Conservation (phyloP, 53 echinoderm and acorn worm genomes). For the Hippasteria phrygiana region DNA sequence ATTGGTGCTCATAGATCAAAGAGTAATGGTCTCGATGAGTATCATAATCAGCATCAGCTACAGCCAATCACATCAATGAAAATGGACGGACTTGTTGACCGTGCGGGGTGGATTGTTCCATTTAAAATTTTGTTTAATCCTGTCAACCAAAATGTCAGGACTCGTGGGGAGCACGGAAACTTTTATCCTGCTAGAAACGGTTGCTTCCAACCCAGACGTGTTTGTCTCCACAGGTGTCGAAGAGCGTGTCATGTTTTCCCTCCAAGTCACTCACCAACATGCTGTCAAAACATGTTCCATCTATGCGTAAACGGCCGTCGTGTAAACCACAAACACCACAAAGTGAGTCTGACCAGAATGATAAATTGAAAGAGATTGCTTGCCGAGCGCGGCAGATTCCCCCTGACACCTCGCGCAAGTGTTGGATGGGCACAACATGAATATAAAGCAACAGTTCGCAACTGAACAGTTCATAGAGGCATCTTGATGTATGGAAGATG, state of each 20-base stretch:
- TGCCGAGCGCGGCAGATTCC: too few species aligned
- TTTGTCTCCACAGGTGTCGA: neutral
- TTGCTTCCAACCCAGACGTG: neutral
- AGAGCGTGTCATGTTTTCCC: neutral
- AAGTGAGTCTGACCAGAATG: neutral
- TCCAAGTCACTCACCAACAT: neutral
- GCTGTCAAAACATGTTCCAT: neutral
- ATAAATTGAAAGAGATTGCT: neutral
- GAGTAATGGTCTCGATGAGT: neutral
- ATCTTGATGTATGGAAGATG: too few species aligned
- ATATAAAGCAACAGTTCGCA: too few species aligned
- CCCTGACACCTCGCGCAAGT: too few species aligned
- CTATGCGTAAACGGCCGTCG: neutral
- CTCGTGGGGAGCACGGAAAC: neutral
- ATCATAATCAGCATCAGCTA: neutral
- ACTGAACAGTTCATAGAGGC: too few species aligned
- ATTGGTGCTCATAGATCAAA: neutral
- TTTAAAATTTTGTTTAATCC: neutral
- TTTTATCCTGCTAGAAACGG: neutral
- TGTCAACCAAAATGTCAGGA: neutral
- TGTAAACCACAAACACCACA: neutral
- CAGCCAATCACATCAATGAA: slow-evolving; percentile 6
- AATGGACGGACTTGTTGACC: neutral
- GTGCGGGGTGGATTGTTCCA: neutral
- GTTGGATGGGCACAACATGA: too few species aligned